Base-by-base conservation (phyloP, 2,888 invertebrate genomes). In the Tenthredo scrophulariae region DNA sequence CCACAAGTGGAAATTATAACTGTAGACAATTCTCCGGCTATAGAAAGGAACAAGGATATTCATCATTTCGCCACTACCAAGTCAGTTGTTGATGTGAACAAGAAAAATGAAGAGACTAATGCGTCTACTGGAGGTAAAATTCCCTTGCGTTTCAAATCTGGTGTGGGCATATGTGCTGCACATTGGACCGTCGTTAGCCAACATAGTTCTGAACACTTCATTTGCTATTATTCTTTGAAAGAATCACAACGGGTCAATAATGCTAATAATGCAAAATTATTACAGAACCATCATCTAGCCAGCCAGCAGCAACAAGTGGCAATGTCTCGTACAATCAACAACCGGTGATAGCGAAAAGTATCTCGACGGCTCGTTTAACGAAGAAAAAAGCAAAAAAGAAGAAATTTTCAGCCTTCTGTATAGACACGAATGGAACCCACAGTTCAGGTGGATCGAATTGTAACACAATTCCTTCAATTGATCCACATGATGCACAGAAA, bases 251-350 rank as follows among this genome's bases (percentile, higher is more conserved):
- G 2, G 26, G 33, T 54, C 18, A 13, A 54, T 33, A n/a, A 79
- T 33, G 7, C 72, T 18, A 37, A 58, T 54, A 10, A 37, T 37
- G 10, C 22, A 22, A 13, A 80, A 37, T 62, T 10, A 26, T 62
- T 80, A 80, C 80, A 80, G 80, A 22, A 37, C 40, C 10, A 40
- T 62, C 10, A 40, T 22, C 80, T 22, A 62, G 22, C 29, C 80
- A 37, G 13, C 9, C 40, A 15, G 40, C n/a, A 62, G 15, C 18
- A n/a, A 9, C 37, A 22, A 26, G 15, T 33, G 80, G 5, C 50
- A 29, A 62, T 62, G 2, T 62, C 40, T 26, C 40, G 3, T 5
- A n/a, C 6, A 6, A 40, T 15, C 3, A 22, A 33, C 37, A 0
- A 62, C 40, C 22, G 18, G 22, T 50, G 22, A n/a, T 9, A n/a